Base-by-base conservation (phyloP, 2,113 vertebrate genomes). In the Oncorhynchus keta region DNA sequence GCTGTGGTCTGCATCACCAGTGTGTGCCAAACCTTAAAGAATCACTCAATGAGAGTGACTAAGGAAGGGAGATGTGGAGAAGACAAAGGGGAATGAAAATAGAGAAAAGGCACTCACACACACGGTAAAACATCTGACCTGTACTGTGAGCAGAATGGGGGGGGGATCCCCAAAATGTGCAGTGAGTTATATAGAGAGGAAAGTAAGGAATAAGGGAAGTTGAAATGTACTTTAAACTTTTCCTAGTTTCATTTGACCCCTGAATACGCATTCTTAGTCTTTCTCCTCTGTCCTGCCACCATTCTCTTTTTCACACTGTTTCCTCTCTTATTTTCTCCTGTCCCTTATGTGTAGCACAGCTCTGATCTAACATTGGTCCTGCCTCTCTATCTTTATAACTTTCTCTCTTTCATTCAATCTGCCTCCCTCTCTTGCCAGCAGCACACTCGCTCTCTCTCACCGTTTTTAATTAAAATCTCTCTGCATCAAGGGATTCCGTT, bases 381-480 rank as follows among this genome's bases (percentile, higher is more conserved):
- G 71, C 64, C 71, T 78, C 64, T 67, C 32, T 57, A 11, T 6
- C 6, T 45, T 45, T 11, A 45, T 45, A 12, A 45, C 39, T 51
- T 22, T 32, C 55, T 62, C 30, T 78, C 62, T 71, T 55, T 51
- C 57, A n/a, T 20, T 70, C 26, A 4, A 18, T 51, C 68, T 18
- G 49, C 20, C 64, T 28, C 73, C 68, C 62, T 28, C 65, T 28
- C 28, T 11, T 74, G 26, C 70, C 14, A 8, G 20, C 74, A 5
- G 20, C 74, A 5, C 73, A 30, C n/a, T 8, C 69, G 48, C 24
- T 32, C 32, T 62, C 64, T 64, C 49, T 62, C 30, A 68, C 18
- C 62, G 5, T 74, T 83, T 89, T 90, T 76, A 91, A 92, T 93
- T 92, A 91, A 91, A 91, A 86, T 81, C 80, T 81, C 71, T 83